These are phyloP conservation scores for Cheilosia grossa DNA, from an alignment of 2,888 invertebrate species.

Conservation along the genomic window DNA sequence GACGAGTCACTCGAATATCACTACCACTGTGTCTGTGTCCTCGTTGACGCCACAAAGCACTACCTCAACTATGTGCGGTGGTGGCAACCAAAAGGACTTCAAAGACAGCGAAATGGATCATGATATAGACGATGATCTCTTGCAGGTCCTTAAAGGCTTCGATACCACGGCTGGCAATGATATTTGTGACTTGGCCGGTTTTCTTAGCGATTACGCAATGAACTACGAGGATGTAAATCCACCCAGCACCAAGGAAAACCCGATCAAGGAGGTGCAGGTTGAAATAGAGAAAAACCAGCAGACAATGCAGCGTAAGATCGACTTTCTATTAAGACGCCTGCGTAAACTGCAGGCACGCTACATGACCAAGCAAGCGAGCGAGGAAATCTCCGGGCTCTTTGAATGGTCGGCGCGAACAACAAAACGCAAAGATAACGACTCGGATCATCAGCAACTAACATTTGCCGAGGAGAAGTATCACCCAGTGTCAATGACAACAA, in stretches of 20 bases:
- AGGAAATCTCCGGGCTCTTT: slow-evolving; percentile 91
- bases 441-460: slow-evolving; percentile 67
- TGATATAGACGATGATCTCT: slow-evolving; percentile 88
- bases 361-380: slow-evolving; percentile 90
- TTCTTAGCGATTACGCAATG: slow-evolving; percentile 79
- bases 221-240: slow-evolving; percentile 77
- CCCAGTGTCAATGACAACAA: slow-evolving; percentile 84
- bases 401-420: slow-evolving; percentile 87
- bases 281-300: slow-evolving; percentile 80
- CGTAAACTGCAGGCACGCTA: slow-evolving; percentile 90
- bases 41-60: slow-evolving; percentile 79
- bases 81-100: slow-evolving; percentile 84
- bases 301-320: slow-evolving; percentile 88
- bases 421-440: slow-evolving; percentile 72
- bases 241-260: slow-evolving; percentile 71
- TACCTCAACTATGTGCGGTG: slow-evolving; percentile 74
- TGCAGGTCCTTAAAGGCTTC: slow-evolving; percentile 91
- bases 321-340: slow-evolving; percentile 89
- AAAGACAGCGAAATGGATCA: slow-evolving; percentile 88
- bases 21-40: slow-evolving; percentile 44
- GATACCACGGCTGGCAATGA: slow-evolving; percentile 83
- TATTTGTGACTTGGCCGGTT: slow-evolving; percentile 81
- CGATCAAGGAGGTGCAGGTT: slow-evolving; percentile 78
- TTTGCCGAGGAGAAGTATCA: slow-evolving; percentile 82
- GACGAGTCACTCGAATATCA: slow-evolving; percentile 61